Evolutionary conservation across 2,888 invertebrate genomes (phyloP), one percentile per base, ranked within the genome.

Genomic region (Dromius quadrimaculatus): DNA sequence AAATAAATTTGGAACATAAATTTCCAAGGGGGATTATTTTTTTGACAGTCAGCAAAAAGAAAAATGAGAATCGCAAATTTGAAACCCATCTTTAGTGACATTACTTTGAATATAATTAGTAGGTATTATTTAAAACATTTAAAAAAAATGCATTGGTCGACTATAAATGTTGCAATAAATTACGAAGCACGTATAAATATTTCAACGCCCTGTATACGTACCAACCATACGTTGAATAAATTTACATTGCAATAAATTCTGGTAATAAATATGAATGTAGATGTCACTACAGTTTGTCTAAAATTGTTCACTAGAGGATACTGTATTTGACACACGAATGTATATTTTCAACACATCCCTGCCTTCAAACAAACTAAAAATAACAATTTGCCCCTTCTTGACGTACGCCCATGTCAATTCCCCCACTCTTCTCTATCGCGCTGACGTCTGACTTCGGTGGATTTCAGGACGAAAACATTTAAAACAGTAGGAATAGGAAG

Each of bases 31-130:
- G 62, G 41, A 62, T 62, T 62, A 62, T 47, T 34, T 34, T 64
- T 64, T 64, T 64, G 64, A 64, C 64, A 64, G 64, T 34, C 5
- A 47, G 47, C 45, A 34, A 45, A 62, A 62, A 64, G 64, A 64
- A 64, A 64, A 64, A 64, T 64, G 47, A 64, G 32, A 19, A 23
- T 45, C 23, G 23, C 17, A 9, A 45, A n/a, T n/a, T n/a, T n/a
- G n/a, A n/a, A n/a, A n/a, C n/a, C n/a, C n/a, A n/a, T n/a, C n/a
- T n/a, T n/a, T n/a, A n/a, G n/a, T n/a, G n/a, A n/a, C n/a, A n/a
- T n/a, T n/a, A n/a, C n/a, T n/a, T n/a, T n/a, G n/a, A n/a, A n/a
- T n/a, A n/a, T n/a, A n/a, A n/a, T n/a, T n/a, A n/a, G n/a, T n/a
- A n/a, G n/a, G n/a, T n/a, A n/a, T n/a, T n/a, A n/a, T n/a, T n/a